A percentile compares a stretch with the other conserved stretches of the same genome.
Conservation (phyloP, 1,140 invertebrate genomes). For the Drosophila quadrilineata region DNA sequence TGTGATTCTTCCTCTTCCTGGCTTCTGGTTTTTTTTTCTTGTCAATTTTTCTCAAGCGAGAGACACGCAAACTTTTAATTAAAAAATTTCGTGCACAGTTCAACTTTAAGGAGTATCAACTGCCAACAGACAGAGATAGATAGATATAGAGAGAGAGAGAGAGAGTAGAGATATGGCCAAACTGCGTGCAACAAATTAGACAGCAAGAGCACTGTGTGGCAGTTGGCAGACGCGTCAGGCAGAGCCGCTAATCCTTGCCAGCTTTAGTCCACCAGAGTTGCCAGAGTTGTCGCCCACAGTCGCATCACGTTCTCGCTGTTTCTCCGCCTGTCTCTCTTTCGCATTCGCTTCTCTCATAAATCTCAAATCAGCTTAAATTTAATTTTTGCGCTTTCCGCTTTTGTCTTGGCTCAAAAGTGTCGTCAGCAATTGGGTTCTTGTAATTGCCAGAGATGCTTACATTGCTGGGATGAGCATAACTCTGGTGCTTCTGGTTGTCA, state of each 20-base stretch:
- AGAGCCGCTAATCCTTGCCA: slow-evolving; percentile 25
- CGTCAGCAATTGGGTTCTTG: not conserved
- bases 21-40: no score
- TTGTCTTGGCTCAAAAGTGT: not conserved
- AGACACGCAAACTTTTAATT: slow-evolving; percentile 63
- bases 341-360: slow-evolving; percentile 21
- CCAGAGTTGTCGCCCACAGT: not conserved
- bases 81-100: slow-evolving; percentile 45
- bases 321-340: no score
- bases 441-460: not conserved
- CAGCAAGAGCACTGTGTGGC: slow-evolving; percentile 3
- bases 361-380: slow-evolving; percentile 72
- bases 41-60: not conserved
- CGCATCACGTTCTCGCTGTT: slow-evolving; percentile 8
- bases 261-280: no score
- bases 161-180: slow-evolving; percentile 5
- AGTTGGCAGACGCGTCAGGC: slow-evolving; percentile 6
- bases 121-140: not conserved
- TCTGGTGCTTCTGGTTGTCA: not conserved
- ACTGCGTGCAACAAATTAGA: slow-evolving; percentile 26
- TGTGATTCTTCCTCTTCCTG: no score
- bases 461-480: not conserved
- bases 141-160: not conserved
- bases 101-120: slow-evolving; percentile 30
- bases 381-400: slow-evolving; percentile 58